Evolutionary conservation across 2,888 invertebrate genomes (phyloP).

Genomic region (Glaucopsyche alexis): DNA sequence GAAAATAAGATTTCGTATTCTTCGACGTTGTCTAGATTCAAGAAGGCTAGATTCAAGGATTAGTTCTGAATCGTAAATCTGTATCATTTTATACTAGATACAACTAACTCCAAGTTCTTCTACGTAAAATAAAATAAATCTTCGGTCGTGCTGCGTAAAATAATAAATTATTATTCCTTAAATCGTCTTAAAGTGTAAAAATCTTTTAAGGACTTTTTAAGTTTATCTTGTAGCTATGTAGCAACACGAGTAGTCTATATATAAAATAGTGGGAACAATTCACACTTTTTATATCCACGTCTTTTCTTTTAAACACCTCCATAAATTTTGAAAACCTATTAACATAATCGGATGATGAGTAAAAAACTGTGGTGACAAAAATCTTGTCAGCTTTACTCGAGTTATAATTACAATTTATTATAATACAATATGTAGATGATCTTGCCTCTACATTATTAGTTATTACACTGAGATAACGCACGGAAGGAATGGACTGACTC

Average conservation of each 20-base stretch:
- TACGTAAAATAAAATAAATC: too few relatives aligned
- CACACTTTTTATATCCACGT: not conserved
- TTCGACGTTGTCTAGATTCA: not conserved
- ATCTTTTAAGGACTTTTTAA: not conserved
- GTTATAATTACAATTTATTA: not conserved
- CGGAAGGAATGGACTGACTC: too few relatives aligned
- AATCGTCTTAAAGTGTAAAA: not conserved
- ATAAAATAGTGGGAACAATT: too few relatives aligned
- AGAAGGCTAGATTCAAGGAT: not conserved
- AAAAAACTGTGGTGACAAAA: slow-evolving; percentile 15
- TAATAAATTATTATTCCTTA: not conserved
- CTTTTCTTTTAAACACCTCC: slow-evolving; percentile 15
- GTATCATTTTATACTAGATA: not conserved
- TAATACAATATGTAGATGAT: not conserved
- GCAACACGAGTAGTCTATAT: not conserved
- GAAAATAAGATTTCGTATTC: not conserved
- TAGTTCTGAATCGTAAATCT: not conserved
- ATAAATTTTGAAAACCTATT: slow-evolving; percentile 16
- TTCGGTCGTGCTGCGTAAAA: too few relatives aligned
- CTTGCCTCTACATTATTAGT: not conserved
- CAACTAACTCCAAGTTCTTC: too few relatives aligned
- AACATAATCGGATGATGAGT: not conserved
- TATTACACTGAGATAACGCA: too few relatives aligned
- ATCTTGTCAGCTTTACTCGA: not conserved
- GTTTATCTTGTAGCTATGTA: not conserved